phyloP scores from a whole-genome alignment of 2,797 vertebrate species.

The Anolis apletophallus region DNA sequence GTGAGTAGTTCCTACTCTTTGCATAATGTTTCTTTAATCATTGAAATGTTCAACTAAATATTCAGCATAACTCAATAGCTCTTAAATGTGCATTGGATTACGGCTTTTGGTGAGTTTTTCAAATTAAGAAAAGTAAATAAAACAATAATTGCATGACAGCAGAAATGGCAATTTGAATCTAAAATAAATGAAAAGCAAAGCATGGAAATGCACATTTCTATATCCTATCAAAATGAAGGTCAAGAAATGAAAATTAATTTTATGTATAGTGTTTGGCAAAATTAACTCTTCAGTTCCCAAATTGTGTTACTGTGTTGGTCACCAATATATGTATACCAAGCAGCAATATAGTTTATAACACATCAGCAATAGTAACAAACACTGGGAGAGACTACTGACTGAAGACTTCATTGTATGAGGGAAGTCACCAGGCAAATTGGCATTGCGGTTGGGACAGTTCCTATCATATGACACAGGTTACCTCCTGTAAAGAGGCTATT shows the following conservation, averaged over 20 bases:
- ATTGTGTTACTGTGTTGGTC: conserved; percentile 17
- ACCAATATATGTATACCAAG: conserved; percentile 14
- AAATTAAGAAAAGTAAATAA: conserved; percentile 43
- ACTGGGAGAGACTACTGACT: too few species aligned
- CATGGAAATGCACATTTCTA: conserved; percentile 24
- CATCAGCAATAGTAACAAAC: too few species aligned
- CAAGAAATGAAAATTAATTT: conserved; percentile 45
- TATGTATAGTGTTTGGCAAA: conserved; percentile 29
- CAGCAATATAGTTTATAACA: conserved; percentile 7
- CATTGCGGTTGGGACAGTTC: too few species aligned
- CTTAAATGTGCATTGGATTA: conserved; percentile 36
- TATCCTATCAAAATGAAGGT: conserved; percentile 34
- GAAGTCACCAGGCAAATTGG: too few species aligned
- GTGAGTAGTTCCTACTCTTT: conserved; percentile 82
- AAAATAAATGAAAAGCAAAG: conserved; percentile 71
- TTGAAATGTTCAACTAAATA: conserved; percentile 40
- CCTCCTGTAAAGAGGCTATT: too few species aligned
- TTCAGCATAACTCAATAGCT: conserved; percentile 39
- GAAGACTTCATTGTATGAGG: too few species aligned
- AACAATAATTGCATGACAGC: conserved; percentile 31
- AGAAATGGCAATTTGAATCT: conserved; percentile 64
- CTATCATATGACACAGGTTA: too few species aligned
- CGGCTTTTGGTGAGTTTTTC: conserved; percentile 37
- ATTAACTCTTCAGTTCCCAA: conserved; percentile 26
- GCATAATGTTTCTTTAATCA: conserved; percentile 18